Percentiles rank a stretch among this genome's conserved stretches.
phyloP scores from a whole-genome alignment of 2,113 vertebrate species.

The Polyodon spathula region DNA sequence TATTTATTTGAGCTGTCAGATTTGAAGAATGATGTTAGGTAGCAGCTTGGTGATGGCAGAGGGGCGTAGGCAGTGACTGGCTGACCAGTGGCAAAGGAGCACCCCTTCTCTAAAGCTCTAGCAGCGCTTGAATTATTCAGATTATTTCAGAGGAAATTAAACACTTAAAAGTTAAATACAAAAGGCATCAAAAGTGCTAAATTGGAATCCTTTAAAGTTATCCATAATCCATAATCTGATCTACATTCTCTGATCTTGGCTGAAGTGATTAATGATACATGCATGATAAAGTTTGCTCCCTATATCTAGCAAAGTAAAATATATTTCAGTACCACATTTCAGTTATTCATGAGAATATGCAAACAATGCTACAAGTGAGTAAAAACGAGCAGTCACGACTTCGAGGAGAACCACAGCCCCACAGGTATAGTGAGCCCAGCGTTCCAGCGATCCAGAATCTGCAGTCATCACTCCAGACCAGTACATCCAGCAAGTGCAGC shows the following conservation, averaged over 20 bases:
- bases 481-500: slow-evolving; percentile 29
- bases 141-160: no score
- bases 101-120: no score
- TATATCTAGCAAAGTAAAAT: slow-evolving; percentile 4
- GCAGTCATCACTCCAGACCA: slow-evolving; percentile 24
- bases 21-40: no score
- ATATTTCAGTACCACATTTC: slow-evolving; percentile 32
- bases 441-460: slow-evolving; percentile 9
- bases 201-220: no score
- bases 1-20: no score
- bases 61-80: no score
- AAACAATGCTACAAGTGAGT: slow-evolving; percentile 10
- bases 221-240: background rate
- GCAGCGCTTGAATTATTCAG: no score
- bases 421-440: background rate
- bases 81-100: no score
- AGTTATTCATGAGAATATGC: slow-evolving; percentile 4
- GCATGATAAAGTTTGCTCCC: slow-evolving; percentile 2
- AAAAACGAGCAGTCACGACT: slow-evolving; percentile 10
- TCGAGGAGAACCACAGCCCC: slow-evolving; percentile 18
- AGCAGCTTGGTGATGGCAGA: no score
- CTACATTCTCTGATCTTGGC: background rate
- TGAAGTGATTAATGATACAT: slow-evolving; percentile 1
- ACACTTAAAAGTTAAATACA: no score
- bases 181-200: no score